phyloP scores from a whole-genome alignment of 2,888 invertebrate species.

The Lypha dubia region DNA sequence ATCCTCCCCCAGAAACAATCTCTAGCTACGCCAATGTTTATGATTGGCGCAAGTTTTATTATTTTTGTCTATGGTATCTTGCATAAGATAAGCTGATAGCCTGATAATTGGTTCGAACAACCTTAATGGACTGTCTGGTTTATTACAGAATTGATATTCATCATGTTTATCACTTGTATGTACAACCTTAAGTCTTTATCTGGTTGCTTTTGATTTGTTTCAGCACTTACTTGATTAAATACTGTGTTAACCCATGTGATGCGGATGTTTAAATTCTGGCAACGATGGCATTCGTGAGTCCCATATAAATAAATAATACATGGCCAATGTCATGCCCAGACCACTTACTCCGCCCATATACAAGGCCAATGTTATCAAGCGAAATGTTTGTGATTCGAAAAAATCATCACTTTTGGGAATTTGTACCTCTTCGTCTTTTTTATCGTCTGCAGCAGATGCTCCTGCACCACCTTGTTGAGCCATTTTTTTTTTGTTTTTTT shows the following conservation, averaged over 20 bases:
- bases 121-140: too few relatives aligned
- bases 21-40: too few relatives aligned
- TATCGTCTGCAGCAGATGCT: conserved; percentile 63
- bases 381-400: conserved; percentile 81
- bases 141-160: too few relatives aligned
- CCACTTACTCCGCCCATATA: conserved; percentile 82
- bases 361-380: conserved; percentile 78
- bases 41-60: too few relatives aligned
- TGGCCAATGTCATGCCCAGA: conserved; percentile 80
- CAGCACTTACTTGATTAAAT: conserved; percentile 32
- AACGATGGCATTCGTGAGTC: conserved; percentile 82
- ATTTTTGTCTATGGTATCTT: too few relatives aligned
- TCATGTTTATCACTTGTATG: too few relatives aligned
- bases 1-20: too few relatives aligned
- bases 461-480: conserved; percentile 71
- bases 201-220: not conserved
- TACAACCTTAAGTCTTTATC: not conserved
- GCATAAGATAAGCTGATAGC: too few relatives aligned
- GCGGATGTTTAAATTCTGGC: conserved; percentile 81
- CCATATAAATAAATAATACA: conserved; percentile 82
- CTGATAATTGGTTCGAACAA: too few relatives aligned
- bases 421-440: conserved; percentile 78
- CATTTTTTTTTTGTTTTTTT: conserved; percentile 46
- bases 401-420: conserved; percentile 79
- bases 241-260: conserved; percentile 78